phyloP scores from a whole-genome alignment of 2,113 vertebrate genomes.

The Crotalus viridis region DNA sequence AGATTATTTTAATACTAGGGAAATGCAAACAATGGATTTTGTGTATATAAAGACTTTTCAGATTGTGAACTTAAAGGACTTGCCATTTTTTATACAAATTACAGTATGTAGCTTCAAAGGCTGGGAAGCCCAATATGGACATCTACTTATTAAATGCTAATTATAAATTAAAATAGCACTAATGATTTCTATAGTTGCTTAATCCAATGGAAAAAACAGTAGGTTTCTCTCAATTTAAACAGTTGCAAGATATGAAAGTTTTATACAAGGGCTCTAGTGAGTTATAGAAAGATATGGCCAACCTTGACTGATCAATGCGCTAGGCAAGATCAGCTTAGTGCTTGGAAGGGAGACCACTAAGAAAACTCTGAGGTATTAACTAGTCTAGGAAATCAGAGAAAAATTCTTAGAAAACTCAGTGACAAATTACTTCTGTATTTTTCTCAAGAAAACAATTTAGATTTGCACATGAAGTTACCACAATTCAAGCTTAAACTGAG shows the following conservation, averaged over 20 bases:
- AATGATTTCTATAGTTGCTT: background rate
- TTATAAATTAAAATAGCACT: constrained; percentile 22
- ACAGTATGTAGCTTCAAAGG: constrained; percentile 6
- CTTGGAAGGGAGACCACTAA: background rate
- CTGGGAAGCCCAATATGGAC: constrained; percentile 18
- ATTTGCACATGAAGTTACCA: background rate
- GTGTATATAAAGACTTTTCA: constrained; percentile 17
- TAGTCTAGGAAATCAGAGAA: background rate
- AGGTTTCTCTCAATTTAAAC: background rate
- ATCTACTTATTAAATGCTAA: constrained; percentile 26
- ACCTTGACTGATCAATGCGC: background rate
- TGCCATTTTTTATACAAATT: background rate
- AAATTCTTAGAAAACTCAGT: background rate
- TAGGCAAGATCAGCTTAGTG: background rate
- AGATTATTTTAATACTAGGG: background rate
- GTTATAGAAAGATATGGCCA: background rate
- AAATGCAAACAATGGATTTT: constrained; percentile 35
- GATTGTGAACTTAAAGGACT: constrained; percentile 18
- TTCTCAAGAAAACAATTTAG: background rate
- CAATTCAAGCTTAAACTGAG: background rate
- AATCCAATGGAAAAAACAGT: constrained; percentile 17
- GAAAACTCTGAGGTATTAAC: background rate
- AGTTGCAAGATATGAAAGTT: background rate
- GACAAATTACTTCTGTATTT: background rate
- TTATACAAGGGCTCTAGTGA: background rate